These are phyloP conservation scores for Hemiprocne comata DNA, from an alignment of 2,113 vertebrate genomes.

Conservation along the genomic window DNA sequence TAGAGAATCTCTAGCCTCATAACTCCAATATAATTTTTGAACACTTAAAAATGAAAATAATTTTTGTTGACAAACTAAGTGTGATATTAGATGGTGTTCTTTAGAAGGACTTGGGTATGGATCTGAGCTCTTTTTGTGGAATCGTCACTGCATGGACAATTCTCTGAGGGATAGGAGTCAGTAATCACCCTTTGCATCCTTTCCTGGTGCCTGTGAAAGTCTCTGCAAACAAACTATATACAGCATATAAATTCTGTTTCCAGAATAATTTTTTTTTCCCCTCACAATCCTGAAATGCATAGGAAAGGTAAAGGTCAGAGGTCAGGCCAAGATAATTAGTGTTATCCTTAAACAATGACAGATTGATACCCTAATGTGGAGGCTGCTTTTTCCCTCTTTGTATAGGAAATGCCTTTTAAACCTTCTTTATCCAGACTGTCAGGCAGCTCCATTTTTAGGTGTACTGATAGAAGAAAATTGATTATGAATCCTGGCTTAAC, in stretches of 20 bases:
- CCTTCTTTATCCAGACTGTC: background rate
- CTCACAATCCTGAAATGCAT: background rate
- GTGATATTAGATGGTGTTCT: background rate
- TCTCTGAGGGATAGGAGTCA: fast-evolving
- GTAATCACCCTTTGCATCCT: background rate
- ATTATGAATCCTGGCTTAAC: background rate
- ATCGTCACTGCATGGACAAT: background rate
- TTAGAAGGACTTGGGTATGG: background rate
- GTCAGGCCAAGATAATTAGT: background rate
- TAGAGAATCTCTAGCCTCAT: background rate
- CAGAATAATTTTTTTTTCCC: background rate
- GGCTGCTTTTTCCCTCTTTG: background rate
- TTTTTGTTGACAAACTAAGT: background rate
- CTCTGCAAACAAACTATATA: background rate
- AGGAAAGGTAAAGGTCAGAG: background rate
- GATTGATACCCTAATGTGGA: background rate
- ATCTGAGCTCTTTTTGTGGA: background rate
- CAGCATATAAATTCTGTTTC: background rate
- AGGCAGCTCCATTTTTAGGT: background rate
- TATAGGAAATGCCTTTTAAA: background rate
- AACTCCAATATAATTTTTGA: background rate
- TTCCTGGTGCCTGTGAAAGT: background rate
- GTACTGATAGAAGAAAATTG: background rate
- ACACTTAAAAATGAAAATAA: background rate
- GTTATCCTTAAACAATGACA: background rate